phyloP scores from a whole-genome alignment of 2,888 invertebrate genomes.

The Coenonympha arcania region DNA sequence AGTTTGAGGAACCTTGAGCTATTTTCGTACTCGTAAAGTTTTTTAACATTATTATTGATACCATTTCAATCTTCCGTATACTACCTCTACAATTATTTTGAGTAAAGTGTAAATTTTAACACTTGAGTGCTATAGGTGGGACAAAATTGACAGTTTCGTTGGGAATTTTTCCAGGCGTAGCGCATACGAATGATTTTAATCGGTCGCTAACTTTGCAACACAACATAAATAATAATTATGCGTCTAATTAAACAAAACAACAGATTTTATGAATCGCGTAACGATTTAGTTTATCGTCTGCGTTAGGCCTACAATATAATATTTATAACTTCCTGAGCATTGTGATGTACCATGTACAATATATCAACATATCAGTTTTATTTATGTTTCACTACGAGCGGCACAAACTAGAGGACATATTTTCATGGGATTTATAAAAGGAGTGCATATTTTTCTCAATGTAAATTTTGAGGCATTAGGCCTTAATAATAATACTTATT shows the following conservation, averaged over 20 bases:
- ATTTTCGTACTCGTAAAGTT: conserved; percentile 32
- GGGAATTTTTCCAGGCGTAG: neutral
- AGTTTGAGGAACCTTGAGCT: conserved; percentile 33
- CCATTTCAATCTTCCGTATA: conserved; percentile 33
- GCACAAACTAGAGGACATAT: conserved; percentile 43
- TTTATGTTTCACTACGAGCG: conserved; percentile 19
- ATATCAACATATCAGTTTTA: conserved; percentile 59
- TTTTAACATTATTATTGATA: conserved; percentile 20
- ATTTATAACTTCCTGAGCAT: conserved; percentile 25
- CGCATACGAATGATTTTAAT: neutral
- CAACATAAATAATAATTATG: too few species aligned
- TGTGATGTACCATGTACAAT: conserved; percentile 59
- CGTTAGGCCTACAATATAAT: neutral
- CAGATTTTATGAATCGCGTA: neutral
- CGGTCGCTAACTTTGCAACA: neutral
- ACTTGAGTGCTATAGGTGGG: conserved; percentile 13
- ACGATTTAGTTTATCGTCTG: neutral
- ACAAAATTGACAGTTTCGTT: conserved; percentile 12
- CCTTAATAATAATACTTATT: neutral
- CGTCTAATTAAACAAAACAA: too few species aligned
- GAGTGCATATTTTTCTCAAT: conserved; percentile 22
- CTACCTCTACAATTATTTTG: conserved; percentile 40
- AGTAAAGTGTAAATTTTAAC: conserved; percentile 23
- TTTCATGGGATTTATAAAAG: conserved; percentile 43
- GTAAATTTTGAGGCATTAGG: conserved; percentile 8